A percentile compares a stretch with the other conserved stretches of the same genome.
Conservation (phyloP, 2,797 vertebrate genomes). For the Pseudochaenichthys georgianus region DNA sequence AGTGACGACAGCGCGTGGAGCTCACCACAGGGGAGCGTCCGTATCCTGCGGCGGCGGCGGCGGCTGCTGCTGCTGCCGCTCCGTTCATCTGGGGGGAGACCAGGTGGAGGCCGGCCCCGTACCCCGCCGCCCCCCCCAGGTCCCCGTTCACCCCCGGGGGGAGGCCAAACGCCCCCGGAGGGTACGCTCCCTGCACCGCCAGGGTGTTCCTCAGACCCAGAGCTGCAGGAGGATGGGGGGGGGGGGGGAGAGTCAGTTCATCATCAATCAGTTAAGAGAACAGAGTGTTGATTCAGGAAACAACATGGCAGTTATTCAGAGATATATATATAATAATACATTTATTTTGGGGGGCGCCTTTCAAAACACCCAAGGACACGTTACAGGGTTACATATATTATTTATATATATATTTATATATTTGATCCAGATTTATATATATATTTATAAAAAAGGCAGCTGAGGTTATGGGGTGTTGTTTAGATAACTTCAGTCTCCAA, state of each 20-base stretch:
- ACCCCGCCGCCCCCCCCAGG: slow-evolving; percentile 81
- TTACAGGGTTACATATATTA: too few species aligned
- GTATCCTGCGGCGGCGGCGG: slow-evolving; percentile 75
- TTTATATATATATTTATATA: too few species aligned
- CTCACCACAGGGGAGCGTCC: slow-evolving; percentile 90
- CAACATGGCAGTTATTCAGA: slow-evolving; percentile 2
- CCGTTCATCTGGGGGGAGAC: slow-evolving; percentile 90
- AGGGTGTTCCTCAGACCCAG: slow-evolving; percentile 89
- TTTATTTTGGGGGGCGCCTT: too few species aligned
- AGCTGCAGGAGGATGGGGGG: slow-evolving; percentile 75
- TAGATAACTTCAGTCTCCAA: too few species aligned
- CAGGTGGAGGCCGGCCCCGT: slow-evolving; percentile 87
- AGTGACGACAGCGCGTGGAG: slow-evolving; percentile 46
- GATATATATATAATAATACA: too few species aligned
- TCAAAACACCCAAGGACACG: too few species aligned
- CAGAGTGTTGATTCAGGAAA: slow-evolving; percentile 23
- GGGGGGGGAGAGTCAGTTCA: background rate
- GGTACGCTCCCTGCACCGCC: slow-evolving; percentile 89
- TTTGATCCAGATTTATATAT: too few species aligned
- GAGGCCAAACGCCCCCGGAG: slow-evolving; percentile 88
- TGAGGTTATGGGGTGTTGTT: too few species aligned
- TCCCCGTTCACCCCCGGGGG: slow-evolving; percentile 91
- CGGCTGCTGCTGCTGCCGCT: slow-evolving; percentile 73
- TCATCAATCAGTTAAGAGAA: slow-evolving; percentile 32
- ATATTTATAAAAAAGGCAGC: too few species aligned